A percentile compares a stretch with the other conserved stretches of the same genome.
Conservation (phyloP, 2,113 vertebrate genomes). For the Telmatochromis sp. region DNA sequence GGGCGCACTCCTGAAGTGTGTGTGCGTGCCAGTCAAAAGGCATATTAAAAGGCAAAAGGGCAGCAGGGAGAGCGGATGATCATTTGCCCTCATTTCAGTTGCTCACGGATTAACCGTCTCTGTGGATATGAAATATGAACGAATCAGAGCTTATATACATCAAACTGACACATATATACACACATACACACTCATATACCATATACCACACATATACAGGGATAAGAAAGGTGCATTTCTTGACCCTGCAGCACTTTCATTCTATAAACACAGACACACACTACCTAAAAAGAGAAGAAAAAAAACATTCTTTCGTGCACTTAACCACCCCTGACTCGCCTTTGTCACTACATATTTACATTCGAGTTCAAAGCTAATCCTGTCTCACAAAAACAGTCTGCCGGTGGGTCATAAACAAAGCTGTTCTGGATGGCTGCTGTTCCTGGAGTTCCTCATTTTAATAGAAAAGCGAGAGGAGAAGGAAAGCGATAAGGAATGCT, state of each 20-base stretch:
- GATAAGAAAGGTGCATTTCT: background rate
- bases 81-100: slow-evolving; percentile 3
- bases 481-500: background rate
- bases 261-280: background rate
- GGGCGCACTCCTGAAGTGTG: background rate
- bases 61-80: background rate
- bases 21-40: slow-evolving; percentile 30
- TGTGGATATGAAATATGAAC: slow-evolving; percentile 7
- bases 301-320: background rate
- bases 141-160: slow-evolving; percentile 35
- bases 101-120: slow-evolving; percentile 19
- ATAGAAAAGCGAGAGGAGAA: background rate
- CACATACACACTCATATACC: background rate
- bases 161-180: slow-evolving; percentile 13
- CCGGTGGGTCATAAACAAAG: background rate
- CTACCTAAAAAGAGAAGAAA: background rate
- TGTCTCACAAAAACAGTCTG: background rate
- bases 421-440: background rate
- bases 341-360: background rate
- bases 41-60: slow-evolving; percentile 16
- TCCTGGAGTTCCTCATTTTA: background rate
- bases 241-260: background rate
- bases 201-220: background rate
- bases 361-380: background rate
- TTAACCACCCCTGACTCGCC: background rate